Base-by-base conservation (phyloP, 2,888 invertebrate genomes). In the Drosophila colorata region DNA sequence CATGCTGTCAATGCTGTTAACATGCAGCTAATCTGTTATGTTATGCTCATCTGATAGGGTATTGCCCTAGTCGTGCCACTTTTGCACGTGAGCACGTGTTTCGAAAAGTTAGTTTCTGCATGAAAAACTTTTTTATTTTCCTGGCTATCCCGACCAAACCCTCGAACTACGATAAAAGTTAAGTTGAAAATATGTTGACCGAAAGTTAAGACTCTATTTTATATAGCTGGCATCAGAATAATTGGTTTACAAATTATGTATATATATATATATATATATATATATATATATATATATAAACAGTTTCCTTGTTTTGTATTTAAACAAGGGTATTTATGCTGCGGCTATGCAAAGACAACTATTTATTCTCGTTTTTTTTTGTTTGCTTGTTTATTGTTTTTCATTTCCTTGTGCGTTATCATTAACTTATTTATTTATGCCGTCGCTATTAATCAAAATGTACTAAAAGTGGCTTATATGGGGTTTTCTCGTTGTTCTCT, bases 401-500 rank as follows among this genome's bases (percentile, higher is more conserved):
- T 56, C 43, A 59, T 56, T 74, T 69, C 65, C 57, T 70, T 58
- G 53, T 61, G 57, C 43, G 73, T 61, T 74, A 74, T 74, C 69
- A 52, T 56, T 65, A 58, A 38, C 43, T 51, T 76, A 76, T 55
- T 69, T 75, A 69, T 67, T 70, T 73, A 74, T 68, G 56, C 61
- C 59, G 58, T 69, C 60, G 59, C 64, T 67, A 80, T 83, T 82
- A 66, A 84, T 83, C 78, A 85, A 80, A 56, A 43, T 66, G 80
- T 78, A 83, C 80, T 85, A 85, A 57, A 68, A 33, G 59, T 70
- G 64, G 37, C 58, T 70, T 73, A 58, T 57, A 23, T 46, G 23
- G 48, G 53, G 35, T 41, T 33, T 70, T 73, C 20, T 63, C 23
- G 33, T 49, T n/a, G 28, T 9, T 38, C 35, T 18, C 43, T 20